These are phyloP conservation scores for Dusona sp. DNA, from an alignment of 2,888 invertebrate species.

Conservation along the genomic window DNA sequence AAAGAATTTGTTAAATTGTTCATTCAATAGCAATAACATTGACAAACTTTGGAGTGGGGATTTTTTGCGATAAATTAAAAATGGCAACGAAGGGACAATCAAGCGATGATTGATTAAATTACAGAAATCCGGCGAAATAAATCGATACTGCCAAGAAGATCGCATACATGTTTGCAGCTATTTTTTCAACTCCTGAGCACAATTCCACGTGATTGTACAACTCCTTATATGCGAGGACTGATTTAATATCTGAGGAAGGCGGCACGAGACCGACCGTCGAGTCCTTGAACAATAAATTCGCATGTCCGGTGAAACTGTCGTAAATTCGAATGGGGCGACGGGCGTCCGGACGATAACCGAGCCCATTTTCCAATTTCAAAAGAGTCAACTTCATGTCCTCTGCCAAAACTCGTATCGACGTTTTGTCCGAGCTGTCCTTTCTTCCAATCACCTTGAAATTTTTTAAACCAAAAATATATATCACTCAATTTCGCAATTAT, in stretches of 20 bases:
- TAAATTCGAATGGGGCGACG: conserved; percentile 86
- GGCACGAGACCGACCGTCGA: conserved; percentile 87
- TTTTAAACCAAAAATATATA: neutral
- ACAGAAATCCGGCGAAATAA: conserved; percentile 59
- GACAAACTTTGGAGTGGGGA: neutral
- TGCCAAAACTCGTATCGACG: conserved; percentile 53
- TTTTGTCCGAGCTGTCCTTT: conserved; percentile 59
- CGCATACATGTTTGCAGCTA: conserved; percentile 27
- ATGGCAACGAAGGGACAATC: neutral
- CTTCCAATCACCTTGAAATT: conserved; percentile 75
- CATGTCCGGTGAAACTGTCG: conserved; percentile 86
- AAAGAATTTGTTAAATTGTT: neutral
- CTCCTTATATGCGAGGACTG: conserved; percentile 87
- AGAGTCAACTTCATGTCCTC: conserved; percentile 81
- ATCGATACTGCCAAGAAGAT: conserved; percentile 36
- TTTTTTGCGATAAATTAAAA: neutral
- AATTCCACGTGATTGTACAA: conserved; percentile 85
- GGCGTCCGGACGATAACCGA: conserved; percentile 85
- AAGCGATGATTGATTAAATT: neutral
- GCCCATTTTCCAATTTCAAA: conserved; percentile 85
- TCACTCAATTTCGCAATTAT: neutral
- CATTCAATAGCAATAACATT: neutral
- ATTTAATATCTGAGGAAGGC: conserved; percentile 82
- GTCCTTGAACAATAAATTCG: conserved; percentile 88
- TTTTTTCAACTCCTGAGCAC: conserved; percentile 74